Base-by-base conservation (phyloP, 2,888 invertebrate species). In the Biston stratarius region DNA sequence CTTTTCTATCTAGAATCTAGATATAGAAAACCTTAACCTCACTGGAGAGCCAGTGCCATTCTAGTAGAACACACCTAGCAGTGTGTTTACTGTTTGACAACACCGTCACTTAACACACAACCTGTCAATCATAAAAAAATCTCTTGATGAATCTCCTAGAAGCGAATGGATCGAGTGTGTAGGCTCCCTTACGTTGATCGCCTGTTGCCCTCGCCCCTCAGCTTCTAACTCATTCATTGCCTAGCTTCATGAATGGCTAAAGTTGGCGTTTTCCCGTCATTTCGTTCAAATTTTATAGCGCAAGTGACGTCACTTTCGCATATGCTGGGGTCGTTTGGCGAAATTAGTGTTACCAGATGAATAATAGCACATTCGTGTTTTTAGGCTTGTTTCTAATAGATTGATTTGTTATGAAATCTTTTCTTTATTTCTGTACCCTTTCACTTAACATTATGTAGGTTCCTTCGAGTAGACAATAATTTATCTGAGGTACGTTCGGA, bases 211-310 rank as follows among this genome's bases (percentile, higher is more conserved):
- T 53, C 68, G 60, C 66, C 61, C 53, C 56, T 3, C 47, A 14
- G 51, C 51, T 61, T 56, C 74, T 70, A 71, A 71, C 73, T 69
- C 73, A 73, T 76, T 72, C 74, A 74, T 70, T 68, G 64, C 69
- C 59, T 64, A 69, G 69, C 72, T 76, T 72, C 71, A 76, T 76
- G 75, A 76, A 77, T 73, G 73, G 70, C 70, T 55, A 69, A 75
- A 76, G 69, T 76, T 75, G 60, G 63, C 72, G 69, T 71, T 73
- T 73, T 79, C 71, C 71, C 77, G 77, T 72, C 77, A 76, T 82
- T 83, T 71, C 61, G 77, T 77, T 74, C 76, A 80, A 81, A 81
- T 82, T 84, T 82, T 83, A 83, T 81, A 76, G 61, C 67, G 24
- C 52, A 61, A 56, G 64, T 67, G 69, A 65, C 66, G 66, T 63